Evolutionary conservation across 2,888 invertebrate species (phyloP).

Genomic region (Drosophila meridiana): DNA sequence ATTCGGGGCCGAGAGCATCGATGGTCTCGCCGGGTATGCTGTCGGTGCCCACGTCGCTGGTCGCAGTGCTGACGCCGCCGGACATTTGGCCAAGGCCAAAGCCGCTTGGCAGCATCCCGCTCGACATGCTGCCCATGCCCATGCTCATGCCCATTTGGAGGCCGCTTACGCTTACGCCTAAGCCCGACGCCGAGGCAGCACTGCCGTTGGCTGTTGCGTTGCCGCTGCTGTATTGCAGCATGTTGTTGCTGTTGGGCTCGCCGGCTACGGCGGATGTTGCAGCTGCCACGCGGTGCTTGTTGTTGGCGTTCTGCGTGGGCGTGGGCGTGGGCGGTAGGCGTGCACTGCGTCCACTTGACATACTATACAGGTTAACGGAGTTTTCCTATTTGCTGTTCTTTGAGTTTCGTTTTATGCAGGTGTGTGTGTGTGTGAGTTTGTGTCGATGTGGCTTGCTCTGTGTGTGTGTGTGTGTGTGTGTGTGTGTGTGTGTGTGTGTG

Average conservation of each 20-base stretch:
- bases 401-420: neutral
- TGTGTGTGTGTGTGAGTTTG: conserved; percentile 10
- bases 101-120: conserved; percentile 32
- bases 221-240: conserved; percentile 66
- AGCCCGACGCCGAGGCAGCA: conserved; percentile 38
- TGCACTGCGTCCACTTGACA: conserved; percentile 85
- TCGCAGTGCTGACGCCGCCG: conserved; percentile 48
- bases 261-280: conserved; percentile 53
- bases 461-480: conserved; percentile 6
- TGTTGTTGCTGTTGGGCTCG: conserved; percentile 79
- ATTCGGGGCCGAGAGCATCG: conserved; percentile 82
- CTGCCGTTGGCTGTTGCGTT: conserved; percentile 36
- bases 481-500: neutral
- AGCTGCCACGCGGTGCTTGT: conserved; percentile 63
- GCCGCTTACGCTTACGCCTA: conserved; percentile 41
- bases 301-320: conserved; percentile 78
- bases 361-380: conserved; percentile 62
- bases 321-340: conserved; percentile 84
- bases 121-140: conserved; percentile 34
- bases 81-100: conserved; percentile 45
- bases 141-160: conserved; percentile 59
- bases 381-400: conserved; percentile 25
- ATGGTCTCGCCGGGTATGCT: conserved; percentile 80
- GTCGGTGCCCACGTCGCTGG: conserved; percentile 68
- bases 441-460: neutral